Conservation (phyloP, 1,140 invertebrate genomes). For the Myzus persicae region DNA sequence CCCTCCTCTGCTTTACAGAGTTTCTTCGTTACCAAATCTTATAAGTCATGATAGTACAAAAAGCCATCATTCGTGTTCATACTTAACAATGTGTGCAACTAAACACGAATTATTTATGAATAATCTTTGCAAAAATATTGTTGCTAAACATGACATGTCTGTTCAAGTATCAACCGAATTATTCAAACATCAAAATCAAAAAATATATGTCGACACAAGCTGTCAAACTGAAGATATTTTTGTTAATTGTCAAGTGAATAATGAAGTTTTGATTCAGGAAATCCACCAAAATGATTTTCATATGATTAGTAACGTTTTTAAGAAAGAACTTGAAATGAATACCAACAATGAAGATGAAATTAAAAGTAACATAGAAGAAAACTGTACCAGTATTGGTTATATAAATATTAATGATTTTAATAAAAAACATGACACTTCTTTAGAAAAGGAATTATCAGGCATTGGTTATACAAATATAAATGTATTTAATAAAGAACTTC, state of each 20-base stretch:
- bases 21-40: slow-evolving; percentile 71
- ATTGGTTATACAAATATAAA: slow-evolving; percentile 23
- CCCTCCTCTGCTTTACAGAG: slow-evolving; percentile 72
- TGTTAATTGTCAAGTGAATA: neutral
- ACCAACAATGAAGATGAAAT: neutral
- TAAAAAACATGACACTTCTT: neutral
- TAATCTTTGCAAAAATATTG: slow-evolving; percentile 60
- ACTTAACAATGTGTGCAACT: slow-evolving; percentile 62
- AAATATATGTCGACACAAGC: slow-evolving; percentile 39
- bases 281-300: neutral
- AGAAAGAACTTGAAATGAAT: neutral
- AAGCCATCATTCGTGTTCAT: slow-evolving; percentile 64
- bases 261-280: neutral
- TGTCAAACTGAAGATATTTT: slow-evolving; percentile 59
- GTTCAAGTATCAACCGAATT: slow-evolving; percentile 59
- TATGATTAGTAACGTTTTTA: neutral
- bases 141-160: slow-evolving; percentile 57
- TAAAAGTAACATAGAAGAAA: neutral
- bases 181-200: slow-evolving; percentile 54
- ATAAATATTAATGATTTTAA: neutral
- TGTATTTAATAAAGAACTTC: slow-evolving; percentile 1
- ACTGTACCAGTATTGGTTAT: neutral
- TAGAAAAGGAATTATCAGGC: neutral
- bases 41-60: slow-evolving; percentile 68
- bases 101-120: slow-evolving; percentile 62